Percentiles rank a stretch among this genome's conserved stretches.
These are phyloP conservation scores for Trachymyrmex cornetzi DNA, from an alignment of 1,140 invertebrate genomes.

Conservation along the genomic window DNA sequence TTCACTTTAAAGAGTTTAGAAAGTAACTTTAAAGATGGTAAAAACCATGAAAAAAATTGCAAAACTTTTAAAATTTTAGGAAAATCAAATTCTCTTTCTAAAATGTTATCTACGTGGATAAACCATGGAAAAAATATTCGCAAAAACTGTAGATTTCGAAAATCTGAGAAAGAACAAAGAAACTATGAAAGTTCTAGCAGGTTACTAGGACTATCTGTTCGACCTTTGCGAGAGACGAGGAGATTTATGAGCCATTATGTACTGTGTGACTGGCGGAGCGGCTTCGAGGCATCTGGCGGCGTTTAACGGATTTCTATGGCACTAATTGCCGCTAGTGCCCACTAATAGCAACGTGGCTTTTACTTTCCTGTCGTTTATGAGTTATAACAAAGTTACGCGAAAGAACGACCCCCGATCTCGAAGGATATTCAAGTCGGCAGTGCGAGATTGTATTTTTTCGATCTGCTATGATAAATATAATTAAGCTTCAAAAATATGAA, in stretches of 20 bases:
- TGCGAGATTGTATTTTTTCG: not conserved
- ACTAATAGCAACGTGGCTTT: constrained; percentile 52
- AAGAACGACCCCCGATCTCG: not conserved
- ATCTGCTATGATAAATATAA: not conserved
- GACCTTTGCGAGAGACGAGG: constrained; percentile 48
- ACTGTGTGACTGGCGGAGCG: constrained; percentile 42
- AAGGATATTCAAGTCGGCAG: not conserved
- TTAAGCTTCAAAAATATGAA: not conserved
- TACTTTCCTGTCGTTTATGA: not conserved
- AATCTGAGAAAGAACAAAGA: not conserved
- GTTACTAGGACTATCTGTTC: constrained; percentile 17
- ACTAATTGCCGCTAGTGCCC: constrained; percentile 70
- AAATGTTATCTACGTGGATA: not conserved
- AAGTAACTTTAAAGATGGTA: not conserved
- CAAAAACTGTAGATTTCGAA: not conserved
- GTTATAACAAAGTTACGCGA: not conserved
- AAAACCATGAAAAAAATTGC: not conserved
- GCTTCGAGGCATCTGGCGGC: constrained; percentile 63
- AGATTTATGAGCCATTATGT: constrained; percentile 75
- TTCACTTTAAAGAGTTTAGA: too few relatives aligned
- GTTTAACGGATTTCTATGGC: constrained; percentile 63
- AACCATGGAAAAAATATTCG: not conserved
- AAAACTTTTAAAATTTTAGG: not conserved
- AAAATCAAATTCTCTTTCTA: not conserved
- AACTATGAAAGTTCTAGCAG: not conserved